These are phyloP conservation scores for Podarcis siculus DNA, from an alignment of 2,797 vertebrate genomes.

Conservation along the genomic window DNA sequence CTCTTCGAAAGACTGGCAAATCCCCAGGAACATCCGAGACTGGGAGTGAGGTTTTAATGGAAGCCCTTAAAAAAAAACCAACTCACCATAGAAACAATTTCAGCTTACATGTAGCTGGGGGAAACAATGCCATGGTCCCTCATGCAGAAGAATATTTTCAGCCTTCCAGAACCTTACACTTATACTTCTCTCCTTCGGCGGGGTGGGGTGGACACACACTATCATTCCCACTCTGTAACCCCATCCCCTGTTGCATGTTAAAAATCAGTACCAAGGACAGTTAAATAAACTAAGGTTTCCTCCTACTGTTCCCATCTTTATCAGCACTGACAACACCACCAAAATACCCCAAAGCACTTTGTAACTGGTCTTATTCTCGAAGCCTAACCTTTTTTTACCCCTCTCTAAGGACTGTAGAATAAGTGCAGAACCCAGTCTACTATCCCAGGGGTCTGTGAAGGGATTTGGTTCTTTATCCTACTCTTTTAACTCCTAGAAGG, in stretches of 20 bases:
- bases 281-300: neutral
- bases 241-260: neutral
- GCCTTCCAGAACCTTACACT: neutral
- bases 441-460: neutral
- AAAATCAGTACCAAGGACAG: neutral
- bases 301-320: neutral
- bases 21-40: neutral
- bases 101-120: neutral
- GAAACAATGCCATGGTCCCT: neutral
- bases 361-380: neutral
- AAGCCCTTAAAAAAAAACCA: neutral
- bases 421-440: neutral
- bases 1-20: neutral
- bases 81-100: neutral
- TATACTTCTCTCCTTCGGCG: neutral
- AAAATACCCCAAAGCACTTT: neutral
- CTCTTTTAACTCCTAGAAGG: neutral
- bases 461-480: neutral
- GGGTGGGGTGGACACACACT: too few relatives aligned
- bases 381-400: neutral
- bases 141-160: neutral
- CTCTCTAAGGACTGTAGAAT: too few relatives aligned
- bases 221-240: neutral
- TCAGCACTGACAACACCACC: neutral
- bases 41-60: too few relatives aligned